Conservation (phyloP, 2,113 vertebrate genomes). For the Cephalophus harveyi region DNA sequence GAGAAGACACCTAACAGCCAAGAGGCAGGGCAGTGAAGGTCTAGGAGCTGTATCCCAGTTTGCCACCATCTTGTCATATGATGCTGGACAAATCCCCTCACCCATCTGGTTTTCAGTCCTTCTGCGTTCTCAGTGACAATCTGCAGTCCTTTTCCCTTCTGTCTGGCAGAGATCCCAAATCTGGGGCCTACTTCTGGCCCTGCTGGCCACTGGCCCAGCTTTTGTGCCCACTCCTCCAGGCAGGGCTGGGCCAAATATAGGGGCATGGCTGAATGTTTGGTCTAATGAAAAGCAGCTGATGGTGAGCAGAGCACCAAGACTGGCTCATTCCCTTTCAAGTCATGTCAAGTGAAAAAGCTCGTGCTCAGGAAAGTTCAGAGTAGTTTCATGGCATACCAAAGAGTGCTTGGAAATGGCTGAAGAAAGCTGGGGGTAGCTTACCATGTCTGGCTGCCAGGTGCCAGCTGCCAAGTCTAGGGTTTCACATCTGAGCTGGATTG, state of each 20-base stretch:
- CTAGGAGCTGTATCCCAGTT: not conserved
- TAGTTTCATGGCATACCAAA: not conserved
- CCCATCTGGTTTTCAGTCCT: not conserved
- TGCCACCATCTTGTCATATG: not conserved
- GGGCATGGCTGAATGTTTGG: not conserved
- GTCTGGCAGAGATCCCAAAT: not conserved
- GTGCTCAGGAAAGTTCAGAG: not conserved
- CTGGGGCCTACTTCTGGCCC: not conserved
- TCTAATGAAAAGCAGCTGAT: not conserved
- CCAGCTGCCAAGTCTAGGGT: constrained; percentile 1
- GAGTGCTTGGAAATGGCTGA: not conserved
- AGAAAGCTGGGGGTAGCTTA: not conserved
- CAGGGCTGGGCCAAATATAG: not conserved
- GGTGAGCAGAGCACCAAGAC: not conserved
- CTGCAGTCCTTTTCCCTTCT: not conserved
- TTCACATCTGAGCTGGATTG: constrained; percentile 45
- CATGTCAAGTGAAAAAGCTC: not conserved
- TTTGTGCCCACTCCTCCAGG: not conserved
- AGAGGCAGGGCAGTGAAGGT: not conserved
- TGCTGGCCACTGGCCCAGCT: not conserved
- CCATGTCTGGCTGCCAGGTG: constrained; percentile 6
- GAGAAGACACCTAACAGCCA: not conserved
- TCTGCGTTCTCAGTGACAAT: not conserved
- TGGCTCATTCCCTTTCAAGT: not conserved
- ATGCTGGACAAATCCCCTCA: not conserved